Evolutionary conservation across 2,888 invertebrate genomes (phyloP).

Genomic region (Rhagonycha fulva): DNA sequence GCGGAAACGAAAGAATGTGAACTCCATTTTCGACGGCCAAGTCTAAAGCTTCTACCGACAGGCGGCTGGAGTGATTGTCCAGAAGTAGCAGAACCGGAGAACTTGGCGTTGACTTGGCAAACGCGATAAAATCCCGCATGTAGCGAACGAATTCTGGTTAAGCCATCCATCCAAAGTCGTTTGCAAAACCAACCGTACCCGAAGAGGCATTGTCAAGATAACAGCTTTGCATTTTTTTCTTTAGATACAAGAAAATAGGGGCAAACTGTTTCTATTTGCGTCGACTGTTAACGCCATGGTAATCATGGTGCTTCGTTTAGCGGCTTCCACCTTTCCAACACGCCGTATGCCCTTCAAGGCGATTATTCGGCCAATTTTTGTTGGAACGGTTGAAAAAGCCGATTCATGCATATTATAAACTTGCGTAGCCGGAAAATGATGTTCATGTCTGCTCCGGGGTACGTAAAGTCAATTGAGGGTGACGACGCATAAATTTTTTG

Average conservation of each 20-base stretch:
- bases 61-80: no score
- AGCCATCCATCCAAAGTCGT: slow-evolving; percentile 42
- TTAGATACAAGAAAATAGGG: slow-evolving; percentile 36
- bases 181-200: slow-evolving; percentile 32
- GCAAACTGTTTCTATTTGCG: no score
- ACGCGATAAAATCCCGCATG: slow-evolving; percentile 26
- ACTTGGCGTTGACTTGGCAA: slow-evolving; percentile 16
- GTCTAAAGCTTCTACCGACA: no score
- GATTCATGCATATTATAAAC: slow-evolving; percentile 20
- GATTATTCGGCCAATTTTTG: slow-evolving; percentile 15
- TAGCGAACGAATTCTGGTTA: slow-evolving; percentile 35
- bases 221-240: slow-evolving; percentile 26
- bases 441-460: no score
- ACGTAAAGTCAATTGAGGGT: no score
- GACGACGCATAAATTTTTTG: no score
- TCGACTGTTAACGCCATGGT: no score
- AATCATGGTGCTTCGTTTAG: no score
- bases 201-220: slow-evolving; percentile 31
- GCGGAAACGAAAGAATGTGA: no score
- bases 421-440: slow-evolving; percentile 1
- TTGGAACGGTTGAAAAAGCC: slow-evolving; percentile 20
- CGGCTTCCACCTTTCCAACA: slow-evolving; percentile 19
- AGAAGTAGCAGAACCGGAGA: slow-evolving; percentile 32
- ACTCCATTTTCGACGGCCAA: no score
- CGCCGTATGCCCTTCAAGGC: slow-evolving; percentile 10